Evolutionary conservation across 2,888 invertebrate genomes (phyloP), one percentile per base, ranked within the genome.

Genomic region (Synanthedon tipuliformis): DNA sequence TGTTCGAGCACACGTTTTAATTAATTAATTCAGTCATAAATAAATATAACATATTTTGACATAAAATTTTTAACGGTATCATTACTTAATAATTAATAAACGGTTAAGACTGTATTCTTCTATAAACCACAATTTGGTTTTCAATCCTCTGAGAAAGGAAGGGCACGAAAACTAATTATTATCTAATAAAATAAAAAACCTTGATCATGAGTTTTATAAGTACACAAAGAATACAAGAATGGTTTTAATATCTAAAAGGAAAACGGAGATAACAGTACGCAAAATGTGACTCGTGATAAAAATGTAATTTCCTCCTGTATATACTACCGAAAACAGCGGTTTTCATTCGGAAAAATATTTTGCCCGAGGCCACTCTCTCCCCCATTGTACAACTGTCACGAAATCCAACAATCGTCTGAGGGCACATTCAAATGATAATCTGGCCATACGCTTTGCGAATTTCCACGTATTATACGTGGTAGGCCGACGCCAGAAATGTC

Each of bases 361-460:
- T 65, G 72, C 74, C 69, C 62, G 64, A 56, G 73, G 75, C 69
- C 67, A 70, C 68, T 68, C 64, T 70, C 34, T 69, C 69, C 62
- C 60, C 75, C 81, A 81, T 82, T 82, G 80, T 82, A 71, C 69
- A 65, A 74, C 71, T 80, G 82, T 79, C 82, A 81, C 75, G 74
- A 70, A 75, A 78, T 78, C 78, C 75, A 71, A 81, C 83, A 79
- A 80, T 80, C 80, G 81, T 82, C 82, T 80, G 73, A 80, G 80
- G 81, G 79, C 73, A 81, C 76, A 84, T 85, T 83, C 81, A 84
- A 81, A 84, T 84, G 81, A 86, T 84, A 85, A 85, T 85, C 84
- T 78, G 71, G 71, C 73, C 80, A 81, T 81, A 83, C 80, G 82
- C 74, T 77, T 75, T 73, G 76, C 75, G 76, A 80, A 80, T 71